phyloP scores from a whole-genome alignment of 2,797 vertebrate genomes.

The Micromesistius poutassou region DNA sequence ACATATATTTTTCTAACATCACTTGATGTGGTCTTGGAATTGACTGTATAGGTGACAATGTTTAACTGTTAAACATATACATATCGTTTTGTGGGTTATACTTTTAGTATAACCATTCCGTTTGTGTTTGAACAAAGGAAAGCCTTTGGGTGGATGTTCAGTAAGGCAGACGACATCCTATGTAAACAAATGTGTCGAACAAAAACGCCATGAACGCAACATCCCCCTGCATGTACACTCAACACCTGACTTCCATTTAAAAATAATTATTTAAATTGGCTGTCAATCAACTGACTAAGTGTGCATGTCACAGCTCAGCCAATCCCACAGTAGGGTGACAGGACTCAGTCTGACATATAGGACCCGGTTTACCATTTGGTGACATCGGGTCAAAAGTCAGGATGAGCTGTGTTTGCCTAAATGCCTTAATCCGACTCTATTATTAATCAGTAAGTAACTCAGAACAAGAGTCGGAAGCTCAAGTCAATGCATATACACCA shows the following conservation, averaged over 20 bases:
- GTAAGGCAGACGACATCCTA: background rate
- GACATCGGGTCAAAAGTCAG: background rate
- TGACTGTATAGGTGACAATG: background rate
- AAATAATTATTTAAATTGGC: background rate
- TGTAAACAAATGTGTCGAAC: background rate
- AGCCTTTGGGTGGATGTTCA: background rate
- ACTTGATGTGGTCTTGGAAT: background rate
- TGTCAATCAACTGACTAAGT: background rate
- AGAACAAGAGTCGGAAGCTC: background rate
- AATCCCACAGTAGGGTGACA: background rate
- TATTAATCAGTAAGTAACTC: background rate
- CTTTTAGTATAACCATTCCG: background rate
- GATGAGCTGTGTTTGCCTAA: too few relatives aligned
- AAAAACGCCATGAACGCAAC: background rate
- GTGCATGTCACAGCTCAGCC: background rate
- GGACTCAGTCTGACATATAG: background rate
- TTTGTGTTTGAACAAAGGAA: background rate
- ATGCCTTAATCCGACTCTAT: background rate
- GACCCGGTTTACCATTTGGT: background rate
- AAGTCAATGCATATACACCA: background rate
- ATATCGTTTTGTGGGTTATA: background rate
- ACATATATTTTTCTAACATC: background rate
- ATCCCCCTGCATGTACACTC: background rate
- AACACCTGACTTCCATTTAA: background rate
- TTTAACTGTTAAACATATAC: background rate